A percentile compares a stretch with the other conserved stretches of the same genome.
These are phyloP conservation scores for Micromys minutus DNA, from an alignment of 2,113 vertebrate species.

Conservation along the genomic window DNA sequence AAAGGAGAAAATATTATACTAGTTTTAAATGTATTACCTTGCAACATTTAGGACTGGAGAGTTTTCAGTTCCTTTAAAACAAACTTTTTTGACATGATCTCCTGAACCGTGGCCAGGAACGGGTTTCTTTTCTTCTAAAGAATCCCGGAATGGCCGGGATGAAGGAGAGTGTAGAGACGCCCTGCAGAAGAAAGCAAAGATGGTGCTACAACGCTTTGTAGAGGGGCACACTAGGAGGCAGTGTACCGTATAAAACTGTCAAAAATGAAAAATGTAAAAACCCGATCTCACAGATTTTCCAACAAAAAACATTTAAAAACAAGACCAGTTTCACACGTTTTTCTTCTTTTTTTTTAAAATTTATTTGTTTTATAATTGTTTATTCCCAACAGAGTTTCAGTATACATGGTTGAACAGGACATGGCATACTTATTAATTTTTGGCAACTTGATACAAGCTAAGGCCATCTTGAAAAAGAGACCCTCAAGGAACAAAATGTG, in stretches of 20 bases:
- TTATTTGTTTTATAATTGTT: neutral
- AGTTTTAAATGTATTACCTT: slow-evolving; percentile 75
- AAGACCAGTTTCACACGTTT: neutral
- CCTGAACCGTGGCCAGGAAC: slow-evolving; percentile 75
- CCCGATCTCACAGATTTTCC: neutral
- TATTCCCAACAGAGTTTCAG: neutral
- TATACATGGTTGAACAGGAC: neutral
- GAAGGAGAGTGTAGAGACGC: slow-evolving; percentile 87
- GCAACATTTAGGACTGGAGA: slow-evolving; percentile 82
- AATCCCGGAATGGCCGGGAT: slow-evolving; percentile 91
- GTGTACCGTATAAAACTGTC: neutral
- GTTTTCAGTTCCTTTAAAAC: slow-evolving; percentile 87
- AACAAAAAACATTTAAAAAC: neutral
- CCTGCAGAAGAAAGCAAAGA: slow-evolving; percentile 83
- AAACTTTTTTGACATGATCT: slow-evolving; percentile 86
- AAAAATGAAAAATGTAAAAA: neutral
- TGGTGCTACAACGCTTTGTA: neutral
- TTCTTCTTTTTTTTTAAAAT: neutral
- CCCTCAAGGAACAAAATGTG: neutral
- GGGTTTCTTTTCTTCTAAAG: slow-evolving; percentile 91
- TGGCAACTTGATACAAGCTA: neutral
- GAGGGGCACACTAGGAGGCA: neutral
- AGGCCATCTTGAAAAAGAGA: neutral
- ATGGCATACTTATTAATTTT: neutral
- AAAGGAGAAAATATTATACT: slow-evolving; percentile 1